These are phyloP conservation scores for Polydrusus pterygomalis DNA, from an alignment of 2,888 invertebrate species.

Conservation along the genomic window DNA sequence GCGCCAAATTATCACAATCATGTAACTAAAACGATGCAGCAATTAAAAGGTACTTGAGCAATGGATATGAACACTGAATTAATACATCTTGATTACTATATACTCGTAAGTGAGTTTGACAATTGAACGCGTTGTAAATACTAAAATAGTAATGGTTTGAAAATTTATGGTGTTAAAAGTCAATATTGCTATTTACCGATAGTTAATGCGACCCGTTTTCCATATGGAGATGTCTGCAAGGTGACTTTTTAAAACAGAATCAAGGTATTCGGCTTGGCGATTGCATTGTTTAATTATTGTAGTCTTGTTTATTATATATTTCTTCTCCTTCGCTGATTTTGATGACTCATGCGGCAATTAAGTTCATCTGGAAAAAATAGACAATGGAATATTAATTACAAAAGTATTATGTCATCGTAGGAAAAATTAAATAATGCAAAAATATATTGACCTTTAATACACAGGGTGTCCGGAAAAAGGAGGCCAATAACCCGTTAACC, in stretches of 20 bases:
- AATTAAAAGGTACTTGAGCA: not conserved
- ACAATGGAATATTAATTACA: constrained; percentile 12
- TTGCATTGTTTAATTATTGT: constrained; percentile 37
- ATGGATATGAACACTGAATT: not conserved
- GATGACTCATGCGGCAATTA: constrained; percentile 28
- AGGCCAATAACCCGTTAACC: too few species aligned
- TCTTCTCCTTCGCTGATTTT: constrained; percentile 5
- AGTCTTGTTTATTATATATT: constrained; percentile 22
- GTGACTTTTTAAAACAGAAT: constrained; percentile 23
- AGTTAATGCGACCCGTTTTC: constrained; percentile 12
- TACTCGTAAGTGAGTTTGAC: constrained; percentile 1
- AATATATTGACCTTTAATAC: too few species aligned
- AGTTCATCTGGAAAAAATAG: constrained; percentile 15
- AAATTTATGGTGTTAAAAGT: constrained; percentile 25
- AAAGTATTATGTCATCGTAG: not conserved
- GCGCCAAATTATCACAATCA: constrained; percentile 4
- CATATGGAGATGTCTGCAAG: constrained; percentile 32
- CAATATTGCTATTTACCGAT: constrained; percentile 18
- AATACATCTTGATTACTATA: not conserved
- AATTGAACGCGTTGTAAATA: constrained; percentile 13
- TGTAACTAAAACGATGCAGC: not conserved
- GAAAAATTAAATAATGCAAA: not conserved
- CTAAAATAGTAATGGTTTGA: constrained; percentile 15
- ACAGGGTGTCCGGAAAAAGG: too few species aligned
- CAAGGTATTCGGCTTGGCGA: constrained; percentile 34